Conservation (phyloP, 2,888 invertebrate genomes). For the Tricholauxania praeusta region DNA sequence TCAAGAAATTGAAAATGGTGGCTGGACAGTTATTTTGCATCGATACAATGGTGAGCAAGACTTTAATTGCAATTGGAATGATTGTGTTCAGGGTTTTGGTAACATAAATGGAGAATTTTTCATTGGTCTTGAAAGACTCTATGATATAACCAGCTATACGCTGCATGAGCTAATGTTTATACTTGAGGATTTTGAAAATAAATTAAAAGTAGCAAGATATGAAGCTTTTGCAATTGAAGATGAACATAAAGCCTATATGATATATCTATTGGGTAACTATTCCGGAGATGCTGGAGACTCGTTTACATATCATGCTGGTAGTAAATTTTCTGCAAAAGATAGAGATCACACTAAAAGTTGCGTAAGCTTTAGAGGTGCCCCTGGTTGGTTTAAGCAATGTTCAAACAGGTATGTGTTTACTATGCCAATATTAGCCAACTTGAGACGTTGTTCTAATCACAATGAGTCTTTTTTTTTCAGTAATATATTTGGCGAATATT, state of each 20-base stretch:
- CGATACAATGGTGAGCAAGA: conserved; percentile 74
- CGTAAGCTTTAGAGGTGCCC: not conserved
- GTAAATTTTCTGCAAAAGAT: conserved; percentile 5
- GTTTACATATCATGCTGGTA: conserved; percentile 9
- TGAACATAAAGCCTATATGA: conserved; percentile 72
- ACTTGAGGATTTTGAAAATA: conserved; percentile 71
- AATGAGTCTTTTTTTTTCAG: no score
- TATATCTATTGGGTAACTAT: conserved; percentile 12
- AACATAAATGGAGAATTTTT: conserved; percentile 76
- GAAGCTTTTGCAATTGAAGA: conserved; percentile 74
- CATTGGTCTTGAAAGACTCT: conserved; percentile 75
- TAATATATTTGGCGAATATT: no score
- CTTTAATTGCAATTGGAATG: conserved; percentile 73
- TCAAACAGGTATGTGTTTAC: not conserved
- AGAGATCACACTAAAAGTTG: conserved; percentile 2
- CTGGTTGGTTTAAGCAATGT: conserved; percentile 13
- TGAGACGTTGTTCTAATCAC: no score
- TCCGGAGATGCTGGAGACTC: conserved; percentile 9
- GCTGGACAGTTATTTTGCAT: conserved; percentile 71
- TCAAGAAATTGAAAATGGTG: not conserved
- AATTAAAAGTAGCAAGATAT: conserved; percentile 71
- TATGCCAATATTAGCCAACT: no score
- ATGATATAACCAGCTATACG: conserved; percentile 60
- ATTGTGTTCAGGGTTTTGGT: conserved; percentile 76
- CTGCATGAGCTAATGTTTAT: conserved; percentile 72